Conservation (phyloP, 2,113 vertebrate genomes). For the Pholis gunnellus region DNA sequence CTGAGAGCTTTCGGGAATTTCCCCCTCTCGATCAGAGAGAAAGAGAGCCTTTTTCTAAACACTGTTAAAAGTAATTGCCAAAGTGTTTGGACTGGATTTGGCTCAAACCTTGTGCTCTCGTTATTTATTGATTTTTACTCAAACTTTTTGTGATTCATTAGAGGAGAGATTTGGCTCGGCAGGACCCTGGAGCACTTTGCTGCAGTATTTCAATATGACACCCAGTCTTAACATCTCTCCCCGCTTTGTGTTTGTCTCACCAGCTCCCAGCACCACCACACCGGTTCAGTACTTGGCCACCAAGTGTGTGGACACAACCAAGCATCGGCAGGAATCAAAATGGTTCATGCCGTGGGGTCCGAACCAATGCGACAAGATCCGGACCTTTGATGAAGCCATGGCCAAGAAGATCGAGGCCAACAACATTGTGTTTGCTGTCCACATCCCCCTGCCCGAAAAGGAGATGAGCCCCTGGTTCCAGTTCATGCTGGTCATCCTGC, state of each 20-base stretch:
- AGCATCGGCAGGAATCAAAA: conserved; percentile 86
- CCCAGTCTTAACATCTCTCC: conserved; percentile 32
- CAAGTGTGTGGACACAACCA: conserved; percentile 92
- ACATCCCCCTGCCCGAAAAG: conserved; percentile 88
- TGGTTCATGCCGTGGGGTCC: conserved; percentile 96
- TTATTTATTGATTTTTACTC: conserved; percentile 41
- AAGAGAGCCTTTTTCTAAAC: conserved; percentile 49
- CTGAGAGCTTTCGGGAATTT: conserved; percentile 57
- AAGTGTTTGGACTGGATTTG: conserved; percentile 61
- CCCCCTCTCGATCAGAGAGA: conserved; percentile 36
- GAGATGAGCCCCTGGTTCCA: conserved; percentile 99
- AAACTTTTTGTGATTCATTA: conserved; percentile 53
- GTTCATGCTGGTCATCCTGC: conserved; percentile 96
- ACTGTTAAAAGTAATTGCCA: conserved; percentile 47
- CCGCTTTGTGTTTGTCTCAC: conserved; percentile 30
- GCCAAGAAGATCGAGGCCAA: conserved; percentile 93
- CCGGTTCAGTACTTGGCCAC: conserved; percentile 87
- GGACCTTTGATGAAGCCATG: conserved; percentile 90
- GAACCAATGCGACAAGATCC: conserved; percentile 91
- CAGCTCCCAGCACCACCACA: conserved; percentile 94
- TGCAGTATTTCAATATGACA: conserved; percentile 42
- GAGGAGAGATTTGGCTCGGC: conserved; percentile 6
- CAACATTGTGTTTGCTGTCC: conserved; percentile 94
- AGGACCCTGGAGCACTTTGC: conserved; percentile 21
- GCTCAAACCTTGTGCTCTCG: conserved; percentile 4